A percentile compares a stretch with the other conserved stretches of the same genome.
Evolutionary conservation across 2,888 invertebrate genomes (phyloP).

Genomic region (Plagodis dolabraria): DNA sequence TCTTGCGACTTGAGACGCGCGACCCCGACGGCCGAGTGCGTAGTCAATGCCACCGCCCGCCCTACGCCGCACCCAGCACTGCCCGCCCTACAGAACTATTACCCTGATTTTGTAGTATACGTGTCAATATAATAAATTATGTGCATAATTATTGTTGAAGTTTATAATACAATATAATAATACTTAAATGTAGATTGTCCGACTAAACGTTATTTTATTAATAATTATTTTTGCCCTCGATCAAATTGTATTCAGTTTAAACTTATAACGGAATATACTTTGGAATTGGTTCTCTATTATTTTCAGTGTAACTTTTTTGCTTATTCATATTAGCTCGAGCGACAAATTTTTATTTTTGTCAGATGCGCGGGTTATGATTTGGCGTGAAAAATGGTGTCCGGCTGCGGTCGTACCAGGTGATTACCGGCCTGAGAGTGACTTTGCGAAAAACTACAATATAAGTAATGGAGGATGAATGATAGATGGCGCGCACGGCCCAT

Average conservation of each 20-base stretch:
- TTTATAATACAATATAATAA: too few species aligned
- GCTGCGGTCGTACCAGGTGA: conserved; percentile 82
- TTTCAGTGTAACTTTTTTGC: conserved; percentile 61
- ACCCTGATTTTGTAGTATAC: conserved; percentile 12
- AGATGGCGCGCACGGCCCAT: conserved; percentile 71
- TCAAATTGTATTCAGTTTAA: too few species aligned
- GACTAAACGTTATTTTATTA: too few species aligned
- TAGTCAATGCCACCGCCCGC: conserved; percentile 3
- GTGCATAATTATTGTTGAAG: neutral
- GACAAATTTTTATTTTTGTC: conserved; percentile 83
- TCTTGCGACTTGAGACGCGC: conserved; percentile 62
- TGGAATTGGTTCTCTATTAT: conserved; percentile 26
- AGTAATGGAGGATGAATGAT: conserved; percentile 85
- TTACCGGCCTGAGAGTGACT: conserved; percentile 84
- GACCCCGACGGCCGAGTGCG: conserved; percentile 34
- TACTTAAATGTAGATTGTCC: too few species aligned
- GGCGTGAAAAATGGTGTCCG: conserved; percentile 82
- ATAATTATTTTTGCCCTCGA: too few species aligned
- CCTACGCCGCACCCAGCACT: conserved; percentile 14
- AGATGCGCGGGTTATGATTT: conserved; percentile 83
- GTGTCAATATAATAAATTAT: neutral
- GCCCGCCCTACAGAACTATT: conserved; percentile 9
- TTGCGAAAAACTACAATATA: conserved; percentile 84
- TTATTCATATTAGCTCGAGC: conserved; percentile 79
- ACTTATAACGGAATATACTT: too few species aligned